Base-by-base conservation (phyloP, 2,113 vertebrate genomes). In the Corvus moneduloides region DNA sequence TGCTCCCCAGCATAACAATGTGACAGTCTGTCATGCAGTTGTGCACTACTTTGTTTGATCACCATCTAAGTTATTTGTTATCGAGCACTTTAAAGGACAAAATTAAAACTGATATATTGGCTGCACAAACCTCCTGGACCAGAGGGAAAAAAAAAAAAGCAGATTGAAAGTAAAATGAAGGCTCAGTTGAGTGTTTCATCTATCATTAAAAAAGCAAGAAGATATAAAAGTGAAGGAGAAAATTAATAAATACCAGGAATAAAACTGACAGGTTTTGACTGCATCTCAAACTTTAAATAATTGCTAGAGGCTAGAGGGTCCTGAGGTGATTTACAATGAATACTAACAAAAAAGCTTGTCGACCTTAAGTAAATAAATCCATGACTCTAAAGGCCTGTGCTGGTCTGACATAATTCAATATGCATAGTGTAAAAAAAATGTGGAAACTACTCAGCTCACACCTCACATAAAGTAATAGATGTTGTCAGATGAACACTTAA, bases 341-440 rank as follows among this genome's bases (percentile, higher is more conserved):
- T 59, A 52, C 23, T 58, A 80, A 67, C 54, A 66, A 87, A 94
- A 84, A 84, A 55, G 6, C 28, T 41, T 84, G 51, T 49, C 52
- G n/a, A 81, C n/a, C 51, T 62, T 74, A 89, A 92, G 67, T 55
- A 93, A 91, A 82, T 84, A 92, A 89, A 77, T 68, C 59, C 27
- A 37, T 71, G n/a, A 37, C 37, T 89, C 61, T 73, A 84, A 90
- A 78, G 27, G 32, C 6, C 43, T 81, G 28, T 82, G 43, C 11
- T 63, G 37, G 24, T 90, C 59, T 64, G 63, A 56, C 55, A 90
- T 30, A 73, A 88, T 89, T 75, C 68, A 79, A 69, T 76, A 73
- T 27, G 17, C 13, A 55, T 35, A 26, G 11, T 39, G 44, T 51
- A 8, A 63, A 64, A 35, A 32, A 56, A 82, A 30, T 2, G 13